Percentiles rank a stretch among this genome's conserved stretches.
Conservation (phyloP, 2,888 invertebrate genomes). For the Chydorus sphaericus region DNA sequence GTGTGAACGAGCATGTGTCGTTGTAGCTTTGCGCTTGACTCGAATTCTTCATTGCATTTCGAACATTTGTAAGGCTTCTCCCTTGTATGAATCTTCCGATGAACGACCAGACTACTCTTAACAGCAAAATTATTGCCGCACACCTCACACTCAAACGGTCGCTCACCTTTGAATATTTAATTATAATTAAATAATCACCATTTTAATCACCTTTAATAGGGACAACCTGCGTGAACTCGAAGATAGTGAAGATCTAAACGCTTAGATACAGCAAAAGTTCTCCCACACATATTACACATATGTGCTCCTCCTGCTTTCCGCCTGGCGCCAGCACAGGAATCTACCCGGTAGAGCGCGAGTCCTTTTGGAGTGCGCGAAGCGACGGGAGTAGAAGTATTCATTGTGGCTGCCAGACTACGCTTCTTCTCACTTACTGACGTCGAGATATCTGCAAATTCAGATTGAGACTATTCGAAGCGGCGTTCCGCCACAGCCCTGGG, state of each 20-base stretch:
- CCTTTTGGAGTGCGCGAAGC: constrained; percentile 27
- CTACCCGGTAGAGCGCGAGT: too few species aligned
- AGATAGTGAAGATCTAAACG: constrained; percentile 69
- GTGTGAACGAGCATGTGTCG: constrained; percentile 83
- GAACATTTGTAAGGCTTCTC: constrained; percentile 80
- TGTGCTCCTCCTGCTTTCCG: constrained; percentile 42
- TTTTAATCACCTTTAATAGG: too few species aligned
- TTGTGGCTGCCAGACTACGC: constrained; percentile 25
- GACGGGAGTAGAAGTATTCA: neutral
- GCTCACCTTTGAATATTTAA: too few species aligned
- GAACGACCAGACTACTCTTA: constrained; percentile 80
- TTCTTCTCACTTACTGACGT: too few species aligned
- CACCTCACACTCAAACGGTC: constrained; percentile 80
- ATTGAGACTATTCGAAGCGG: too few species aligned
- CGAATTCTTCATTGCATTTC: constrained; percentile 74
- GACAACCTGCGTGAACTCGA: too few species aligned
- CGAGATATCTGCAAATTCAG: too few species aligned
- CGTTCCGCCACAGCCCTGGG: too few species aligned
- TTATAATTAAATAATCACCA: too few species aligned
- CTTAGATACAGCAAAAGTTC: constrained; percentile 80
- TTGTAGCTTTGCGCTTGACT: constrained; percentile 78
- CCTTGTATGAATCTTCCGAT: constrained; percentile 73
- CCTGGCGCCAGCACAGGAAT: too few species aligned
- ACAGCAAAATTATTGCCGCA: constrained; percentile 86
- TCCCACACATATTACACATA: constrained; percentile 75